Evolutionary conservation across 2,797 vertebrate genomes (phyloP), one percentile per base, ranked within the genome.

Genomic region (Schizothorax lantsangensis): DNA sequence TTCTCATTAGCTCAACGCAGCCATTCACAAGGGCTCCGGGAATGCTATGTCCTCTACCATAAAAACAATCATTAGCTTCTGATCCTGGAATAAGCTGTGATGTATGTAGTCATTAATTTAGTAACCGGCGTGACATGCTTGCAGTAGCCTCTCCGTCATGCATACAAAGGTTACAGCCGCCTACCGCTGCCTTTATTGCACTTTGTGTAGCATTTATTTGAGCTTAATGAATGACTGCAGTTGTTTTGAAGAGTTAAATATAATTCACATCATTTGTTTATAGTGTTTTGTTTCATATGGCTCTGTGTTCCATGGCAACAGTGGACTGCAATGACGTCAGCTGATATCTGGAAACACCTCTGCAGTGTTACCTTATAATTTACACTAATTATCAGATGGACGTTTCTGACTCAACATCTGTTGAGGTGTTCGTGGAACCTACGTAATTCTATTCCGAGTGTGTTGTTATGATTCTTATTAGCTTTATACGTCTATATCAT

Each of bases 201-300:
- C 30, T 62, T 43, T 17, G 72, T 83, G 81, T 84, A 88, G 88
- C 84, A 83, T 84, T 86, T 59, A 74, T 86, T 86, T 79, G 52
- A 73, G 81, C 84, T 79, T n/a, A 77, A 49, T 40, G 77, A 84
- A 88, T 26, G 72, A 79, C 83, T 84, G 80, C 54, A 72, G 30
- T 86, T 88, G 64, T 82, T 49, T 85, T 59, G 86, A 88, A n/a
- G 79, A 85, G 73, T 84, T 89, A 84, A 89, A 84, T 88, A 84
- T 89, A 82, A 69, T 81, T 54, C 52, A 33, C 77, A 68, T 88
- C 6, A 43, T 62, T 79, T 84, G 72, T 83, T 80, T 81, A 43
- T 82, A 83, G 88, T 89, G 88, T 88, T 90, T 59, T 19, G 79
- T 88, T 85, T 87, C 79, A 69, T 86, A 83, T 88, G 71, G 83